Evolutionary conservation across 2,888 invertebrate genomes (phyloP).

Genomic region (Sturmia bella): DNA sequence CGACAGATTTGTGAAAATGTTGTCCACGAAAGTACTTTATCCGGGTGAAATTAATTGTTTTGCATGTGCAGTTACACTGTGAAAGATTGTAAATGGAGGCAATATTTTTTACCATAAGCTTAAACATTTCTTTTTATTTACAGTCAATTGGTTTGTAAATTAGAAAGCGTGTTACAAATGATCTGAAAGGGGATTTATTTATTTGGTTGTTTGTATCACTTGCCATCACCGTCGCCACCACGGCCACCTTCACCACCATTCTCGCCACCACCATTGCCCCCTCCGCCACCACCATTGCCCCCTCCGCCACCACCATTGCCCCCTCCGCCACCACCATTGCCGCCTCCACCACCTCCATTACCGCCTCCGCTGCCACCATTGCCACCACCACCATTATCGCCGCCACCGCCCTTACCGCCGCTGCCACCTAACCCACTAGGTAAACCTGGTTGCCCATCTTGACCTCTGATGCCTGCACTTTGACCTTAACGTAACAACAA

Average conservation of each 20-base stretch:
- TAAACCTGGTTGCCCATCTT: conserved; percentile 29
- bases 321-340: conserved; percentile 7
- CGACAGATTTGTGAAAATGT: too few relatives aligned
- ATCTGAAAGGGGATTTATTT: too few relatives aligned
- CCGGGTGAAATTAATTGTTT: too few relatives aligned
- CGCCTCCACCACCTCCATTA: conserved; percentile 21
- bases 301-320: conserved; percentile 12
- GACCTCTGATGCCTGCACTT: conserved; percentile 28
- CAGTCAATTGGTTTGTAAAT: too few relatives aligned
- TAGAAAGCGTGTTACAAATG: too few relatives aligned
- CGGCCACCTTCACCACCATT: background rate
- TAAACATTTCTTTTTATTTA: too few relatives aligned
- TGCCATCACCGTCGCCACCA: background rate
- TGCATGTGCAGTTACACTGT: too few relatives aligned
- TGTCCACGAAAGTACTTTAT: too few relatives aligned
- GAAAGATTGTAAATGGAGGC: too few relatives aligned
- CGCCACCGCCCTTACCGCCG: conserved; percentile 31
- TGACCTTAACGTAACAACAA: conserved; percentile 18
- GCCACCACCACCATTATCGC: conserved; percentile 29
- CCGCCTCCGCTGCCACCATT: conserved; percentile 37
- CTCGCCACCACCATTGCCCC: conserved; percentile 3
- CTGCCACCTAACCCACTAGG: conserved; percentile 50
- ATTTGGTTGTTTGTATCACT: background rate
- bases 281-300: conserved; percentile 15
- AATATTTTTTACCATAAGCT: too few relatives aligned